Percentiles rank a stretch among this genome's conserved stretches.
Conservation (phyloP, 2,113 vertebrate species). For the Poecilia latipinna region DNA sequence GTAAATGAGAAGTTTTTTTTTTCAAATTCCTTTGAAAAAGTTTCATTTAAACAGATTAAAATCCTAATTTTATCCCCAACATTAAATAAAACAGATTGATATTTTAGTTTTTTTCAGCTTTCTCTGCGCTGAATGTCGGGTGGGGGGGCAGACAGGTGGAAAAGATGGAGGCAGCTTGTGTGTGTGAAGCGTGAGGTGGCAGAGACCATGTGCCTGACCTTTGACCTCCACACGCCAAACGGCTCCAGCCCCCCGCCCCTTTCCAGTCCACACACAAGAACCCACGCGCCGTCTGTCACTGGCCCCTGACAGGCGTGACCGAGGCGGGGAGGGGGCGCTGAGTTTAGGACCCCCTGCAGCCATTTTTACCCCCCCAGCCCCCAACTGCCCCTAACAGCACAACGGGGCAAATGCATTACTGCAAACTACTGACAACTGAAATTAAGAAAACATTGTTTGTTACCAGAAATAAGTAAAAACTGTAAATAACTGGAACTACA, state of each 20-base stretch:
- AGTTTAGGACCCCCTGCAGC: slow-evolving; percentile 66
- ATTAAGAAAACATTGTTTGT: too few relatives aligned
- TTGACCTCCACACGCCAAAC: slow-evolving; percentile 76
- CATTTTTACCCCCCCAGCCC: slow-evolving; percentile 42
- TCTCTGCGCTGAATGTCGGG: slow-evolving; percentile 37
- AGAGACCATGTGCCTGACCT: slow-evolving; percentile 75
- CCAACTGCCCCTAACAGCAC: not conserved
- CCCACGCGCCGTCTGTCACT: slow-evolving; percentile 77
- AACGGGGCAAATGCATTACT: slow-evolving; percentile 57
- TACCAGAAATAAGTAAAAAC: too few relatives aligned
- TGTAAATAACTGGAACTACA: too few relatives aligned
- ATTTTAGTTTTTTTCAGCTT: not conserved
- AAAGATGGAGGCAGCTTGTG: slow-evolving; percentile 41
- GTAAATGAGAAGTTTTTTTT: not conserved
- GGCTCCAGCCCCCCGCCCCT: slow-evolving; percentile 6
- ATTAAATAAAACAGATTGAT: not conserved
- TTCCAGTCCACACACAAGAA: slow-evolving; percentile 46
- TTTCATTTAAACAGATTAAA: not conserved
- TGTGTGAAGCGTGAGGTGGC: slow-evolving; percentile 41
- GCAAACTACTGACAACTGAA: too few relatives aligned
- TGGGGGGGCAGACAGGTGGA: slow-evolving; percentile 54
- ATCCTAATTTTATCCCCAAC: not conserved
- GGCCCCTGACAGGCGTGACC: slow-evolving; percentile 74
- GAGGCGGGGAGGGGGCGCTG: slow-evolving; percentile 59
- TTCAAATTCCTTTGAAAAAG: not conserved